Base-by-base conservation (phyloP, 2,888 invertebrate species). In the Ormia ochracea region DNA sequence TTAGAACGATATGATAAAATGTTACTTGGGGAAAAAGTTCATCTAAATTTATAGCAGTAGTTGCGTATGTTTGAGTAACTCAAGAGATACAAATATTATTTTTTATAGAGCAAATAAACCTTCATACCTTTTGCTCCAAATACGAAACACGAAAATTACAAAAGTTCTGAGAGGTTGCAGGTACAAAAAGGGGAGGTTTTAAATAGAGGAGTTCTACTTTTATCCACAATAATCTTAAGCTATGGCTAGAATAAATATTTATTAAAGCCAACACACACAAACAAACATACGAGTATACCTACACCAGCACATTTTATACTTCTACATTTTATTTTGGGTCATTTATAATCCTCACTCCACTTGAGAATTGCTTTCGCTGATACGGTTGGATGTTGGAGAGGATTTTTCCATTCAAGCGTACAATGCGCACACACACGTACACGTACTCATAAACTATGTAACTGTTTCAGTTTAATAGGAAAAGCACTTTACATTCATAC, bases 271-370 rank as follows among this genome's bases (percentile, higher is more conserved):
- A 7, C 17, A 50, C 2, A 50, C 12, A 59, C 33, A 70, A 33
- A n/a, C 21, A 54, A 0, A 50, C 9, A 50, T 23, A 73, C 23
- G 26, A 28, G 7, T 12, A 59, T 23, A 19, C 23, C 43, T 0
- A 52, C 9, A 59, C 17, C 7, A 2, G 2, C 33, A 52, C 19
- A 28, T 31, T 6, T 12, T 33, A 19, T 80, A 78, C 45, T 45
- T 38, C 54, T 36, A 69, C 33, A 63, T 69, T 76, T 76, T 73
- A 78, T 82, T 83, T 82, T 81, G 80, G 82, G 80, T 79, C 79
- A 83, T 83, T 83, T 81, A 82, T 82, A 83, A 83, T 74, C 81
- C 82, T 77, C 83, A 83, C 80, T 78, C 82, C 81, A 81, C 48
- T 50, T 58, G 54, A 41, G 48, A 58, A 41, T 26, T 45, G 56